Evolutionary conservation across 2,888 invertebrate species (phyloP).

Genomic region (Drosophila vallismaia): DNA sequence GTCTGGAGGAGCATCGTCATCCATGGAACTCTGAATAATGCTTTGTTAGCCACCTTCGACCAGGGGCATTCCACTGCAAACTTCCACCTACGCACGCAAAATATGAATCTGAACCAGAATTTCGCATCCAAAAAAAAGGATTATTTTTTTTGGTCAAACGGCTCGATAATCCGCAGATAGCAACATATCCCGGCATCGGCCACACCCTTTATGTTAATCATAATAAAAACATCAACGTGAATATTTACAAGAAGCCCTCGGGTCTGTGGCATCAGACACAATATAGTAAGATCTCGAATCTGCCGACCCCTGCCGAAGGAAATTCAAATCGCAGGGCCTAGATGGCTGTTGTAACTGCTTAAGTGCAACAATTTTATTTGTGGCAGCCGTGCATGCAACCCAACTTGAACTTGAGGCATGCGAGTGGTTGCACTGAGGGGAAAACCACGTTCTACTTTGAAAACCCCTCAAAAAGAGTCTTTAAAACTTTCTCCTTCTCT

Average conservation of each 20-base stretch:
- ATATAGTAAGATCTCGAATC: conserved; percentile 25
- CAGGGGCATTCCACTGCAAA: conserved; percentile 53
- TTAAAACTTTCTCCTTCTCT: background rate
- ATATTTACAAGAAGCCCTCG: conserved; percentile 68
- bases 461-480: no score
- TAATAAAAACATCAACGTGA: conserved; percentile 78
- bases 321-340: conserved; percentile 41
- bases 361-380: conserved; percentile 79
- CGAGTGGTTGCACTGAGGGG: conserved; percentile 45
- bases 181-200: conserved; percentile 30
- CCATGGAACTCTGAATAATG: conserved; percentile 23
- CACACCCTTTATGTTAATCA: conserved; percentile 73
- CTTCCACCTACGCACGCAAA: conserved; percentile 61
- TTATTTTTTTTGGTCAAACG: conserved; percentile 63
- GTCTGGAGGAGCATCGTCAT: conserved; percentile 51
- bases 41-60: conserved; percentile 38
- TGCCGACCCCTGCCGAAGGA: conserved; percentile 12
- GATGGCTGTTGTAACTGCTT: conserved; percentile 66
- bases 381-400: conserved; percentile 64
- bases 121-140: conserved; percentile 1
- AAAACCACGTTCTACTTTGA: conserved; percentile 4
- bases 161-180: conserved; percentile 48
- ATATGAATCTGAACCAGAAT: background rate
- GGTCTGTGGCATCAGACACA: conserved; percentile 16
- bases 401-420: conserved; percentile 52